Evolutionary conservation across 30 jellyfish, hydroid and myxozoan genomes (phyloP).

Genomic region (Rhopilema esculentum): DNA sequence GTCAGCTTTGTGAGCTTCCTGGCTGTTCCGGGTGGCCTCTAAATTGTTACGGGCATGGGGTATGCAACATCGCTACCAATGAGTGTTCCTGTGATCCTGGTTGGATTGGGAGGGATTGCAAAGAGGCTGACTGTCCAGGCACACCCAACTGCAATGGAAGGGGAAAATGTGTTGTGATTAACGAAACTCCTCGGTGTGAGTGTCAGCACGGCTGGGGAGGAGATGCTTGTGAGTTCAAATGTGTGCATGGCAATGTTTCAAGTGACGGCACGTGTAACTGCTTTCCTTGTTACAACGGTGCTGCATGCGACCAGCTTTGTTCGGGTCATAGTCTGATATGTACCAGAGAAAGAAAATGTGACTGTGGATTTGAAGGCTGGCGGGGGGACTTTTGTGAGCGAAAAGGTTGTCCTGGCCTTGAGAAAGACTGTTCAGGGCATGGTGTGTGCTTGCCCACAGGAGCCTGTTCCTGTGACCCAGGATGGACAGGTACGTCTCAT

Average conservation of each 20-base stretch:
- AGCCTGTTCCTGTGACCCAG: conserved; percentile 72
- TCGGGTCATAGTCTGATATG: conserved; percentile 69
- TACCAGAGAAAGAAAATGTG: conserved; percentile 65
- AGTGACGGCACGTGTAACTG: conserved; percentile 67
- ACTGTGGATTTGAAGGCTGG: conserved; percentile 76
- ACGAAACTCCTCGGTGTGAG: conserved; percentile 46
- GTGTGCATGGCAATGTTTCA: conserved; percentile 66
- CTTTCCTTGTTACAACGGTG: conserved; percentile 69
- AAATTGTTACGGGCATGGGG: conserved; percentile 68
- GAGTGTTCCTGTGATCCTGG: conserved; percentile 70
- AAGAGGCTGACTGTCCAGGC: conserved; percentile 79
- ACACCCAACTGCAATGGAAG: conserved; percentile 73
- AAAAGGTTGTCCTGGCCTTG: conserved; percentile 69
- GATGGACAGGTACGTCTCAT: conserved; percentile 62
- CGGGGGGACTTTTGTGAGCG: conserved; percentile 80
- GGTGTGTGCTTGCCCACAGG: conserved; percentile 81
- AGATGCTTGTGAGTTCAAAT: conserved; percentile 69
- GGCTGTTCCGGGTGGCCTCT: conserved; percentile 83
- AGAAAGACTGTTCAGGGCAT: conserved; percentile 61
- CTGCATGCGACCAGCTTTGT: conserved; percentile 71
- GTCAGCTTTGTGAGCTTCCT: conserved; percentile 36
- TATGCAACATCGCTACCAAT: conserved; percentile 64
- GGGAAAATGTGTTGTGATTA: conserved; percentile 46
- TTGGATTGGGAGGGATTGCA: conserved; percentile 71
- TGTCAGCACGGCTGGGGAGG: conserved; percentile 82